Evolutionary conservation across 1,140 invertebrate species (phyloP), one percentile per base, ranked within the genome.

Genomic region (Bombus waltoni): DNA sequence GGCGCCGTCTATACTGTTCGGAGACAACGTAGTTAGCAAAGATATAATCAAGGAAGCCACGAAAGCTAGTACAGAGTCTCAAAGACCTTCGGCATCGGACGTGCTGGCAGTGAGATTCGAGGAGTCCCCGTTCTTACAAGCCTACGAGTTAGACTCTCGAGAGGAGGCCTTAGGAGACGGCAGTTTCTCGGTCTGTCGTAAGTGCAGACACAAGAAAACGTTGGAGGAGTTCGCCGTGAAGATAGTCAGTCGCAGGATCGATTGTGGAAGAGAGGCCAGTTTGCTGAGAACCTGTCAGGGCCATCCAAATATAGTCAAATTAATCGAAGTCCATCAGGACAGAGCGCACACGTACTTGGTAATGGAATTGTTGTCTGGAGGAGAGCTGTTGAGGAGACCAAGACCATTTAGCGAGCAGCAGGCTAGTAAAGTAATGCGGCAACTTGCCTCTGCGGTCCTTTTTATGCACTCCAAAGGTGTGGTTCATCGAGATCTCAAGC

Each of bases 401-500:
- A 93, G 96, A 70, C 95, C 96, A 66, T 98, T 98, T 91, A 97
- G 96, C 15, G 97, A 98, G 93, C 92, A 96, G 82, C 96, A 98
- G 94, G 96, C 97, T 59, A 95, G 96, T 89, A 94, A 95, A 85
- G 96, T 98, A 59, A 97, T 98, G 96, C 94, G 95, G 44, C 97
- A 98, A 92, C 95, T 99, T 47, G 97, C 98, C 0, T 96, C 97
- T 8, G 98, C 98, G 62, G 97, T 99, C 10, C 95, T 96, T 71
- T 98, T 97, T 93, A 98, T 99, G 96, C 98, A 99, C 95, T 95
- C 95, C 35, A 95, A 96, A 81, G 97, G 97, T 18, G 96, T 98
- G 62, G 98, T 98, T 47, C 98, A 99, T 95, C 94, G 98, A 72
- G 98, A 99, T 94, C 96, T 99, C 6, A 99, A 99, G 94, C 98